Evolutionary conservation across 2,797 vertebrate genomes (phyloP), one percentile per base, ranked within the genome.

Genomic region (Pipistrellus kuhlii): DNA sequence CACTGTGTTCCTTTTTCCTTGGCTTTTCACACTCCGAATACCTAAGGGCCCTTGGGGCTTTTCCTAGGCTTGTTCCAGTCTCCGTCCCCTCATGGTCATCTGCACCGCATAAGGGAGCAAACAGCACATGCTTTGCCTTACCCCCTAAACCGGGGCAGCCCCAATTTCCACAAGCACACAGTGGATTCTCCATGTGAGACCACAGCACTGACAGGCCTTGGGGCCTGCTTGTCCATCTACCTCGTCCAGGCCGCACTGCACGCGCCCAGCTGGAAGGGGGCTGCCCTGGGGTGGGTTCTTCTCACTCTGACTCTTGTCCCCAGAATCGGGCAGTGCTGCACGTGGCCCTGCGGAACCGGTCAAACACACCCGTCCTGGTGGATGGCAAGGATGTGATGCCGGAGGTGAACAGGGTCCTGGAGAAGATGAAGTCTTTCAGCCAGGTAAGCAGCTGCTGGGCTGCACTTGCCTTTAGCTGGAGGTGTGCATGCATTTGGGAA

Each of bases 391-490:
- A 99, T 85, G 99, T 99, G 82, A 99, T 99, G 98, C 99, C 99
- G 1, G 99, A 99, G 8, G 99, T 99, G 77, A 99, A 99, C 98
- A 99, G 98, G 83, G 99, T 99, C 90, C 97, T 99, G 96, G 99
- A 99, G 93, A 99, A 99, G 98, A 99, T 99, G 99, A 99, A 99
- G 94, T 98, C 97, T 44, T 99, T 99, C 98, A 99, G 99, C 94
- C 99, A 99, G 88, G 99, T 99, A 98, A 84, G 90, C 14, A 0
- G 44, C n/a, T 78, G 8, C 17, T 15, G 38, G 21, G 17, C 64
- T 38, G 1, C 59, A n/a, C 30, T 72, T 64, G 10, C 32, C 77
- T 30, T 59, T 46, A 55, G 30, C 30, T 25, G 1, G 32, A n/a
- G 12, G 13, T 51, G 44, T 20, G 14, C n/a, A 1, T 72, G 35